Base-by-base conservation (phyloP, 2,113 vertebrate genomes). In the Siphamia tubifer region DNA sequence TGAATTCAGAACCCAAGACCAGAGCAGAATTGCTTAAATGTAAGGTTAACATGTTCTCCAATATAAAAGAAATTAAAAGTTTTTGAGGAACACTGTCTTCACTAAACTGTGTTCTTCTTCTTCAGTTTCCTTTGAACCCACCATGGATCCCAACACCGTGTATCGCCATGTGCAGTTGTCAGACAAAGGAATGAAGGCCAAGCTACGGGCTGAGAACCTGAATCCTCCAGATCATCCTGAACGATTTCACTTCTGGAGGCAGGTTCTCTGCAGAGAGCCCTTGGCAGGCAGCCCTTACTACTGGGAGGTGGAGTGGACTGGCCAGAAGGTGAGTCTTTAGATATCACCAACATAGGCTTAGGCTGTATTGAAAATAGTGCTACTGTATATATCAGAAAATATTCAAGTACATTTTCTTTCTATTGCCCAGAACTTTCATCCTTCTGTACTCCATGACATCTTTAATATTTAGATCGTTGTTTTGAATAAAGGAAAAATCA, bases 241-340 rank as follows among this genome's bases (percentile, higher is more conserved):
- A 3, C 90, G 92, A 30, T 94, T 94, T 70, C n/a, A 42, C 1
- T 93, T 77, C 83, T 94, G 91, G 92, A 88, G 92, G 19, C 93
- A 93, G 70, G 80, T 93, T 30, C 81, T 94, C 45, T 92, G 93
- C 74, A 80, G 27, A 30, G 88, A 93, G 74, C 56, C 86, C 0
- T 64, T 93, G 74, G 90, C 67, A 9, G 92, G 91, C 23, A 90
- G 91, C 55, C 90, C 90, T 3, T 92, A 89, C 73, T 94, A 94
- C 86, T 94, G 90, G 90, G 93, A 94, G 73, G 77, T 90, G 75
- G 91, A 94, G 82, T 94, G 93, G 93, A 92, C 71, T 0, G 91
- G 91, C 11, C 85, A 79, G 16, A 93, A 91, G 88, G 92, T 91
- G 21, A 12, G 2, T 11, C 8, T 17, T 53, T 15, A 19, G 8